Base-by-base conservation (phyloP, 2,888 invertebrate genomes). In the Drosophila tanythrix region DNA sequence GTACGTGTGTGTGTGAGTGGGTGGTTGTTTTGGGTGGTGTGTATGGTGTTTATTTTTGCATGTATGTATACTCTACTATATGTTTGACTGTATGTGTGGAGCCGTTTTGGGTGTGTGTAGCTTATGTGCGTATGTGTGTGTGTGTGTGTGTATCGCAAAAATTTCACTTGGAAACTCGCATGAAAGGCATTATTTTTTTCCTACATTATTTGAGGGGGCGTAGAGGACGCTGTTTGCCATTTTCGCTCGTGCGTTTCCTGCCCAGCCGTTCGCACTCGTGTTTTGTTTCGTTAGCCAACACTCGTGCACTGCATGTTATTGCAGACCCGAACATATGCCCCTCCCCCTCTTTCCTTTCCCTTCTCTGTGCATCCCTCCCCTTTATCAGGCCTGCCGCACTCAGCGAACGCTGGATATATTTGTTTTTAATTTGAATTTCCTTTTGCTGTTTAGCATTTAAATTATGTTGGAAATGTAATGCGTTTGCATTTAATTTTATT, bases 91-190 rank as follows among this genome's bases (percentile, higher is more conserved):
- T 70, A 68, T 73, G 73, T 67, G 40, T 50, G 62, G 52, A 58
- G 43, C 56, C 51, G 53, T 36, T 40, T 71, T 80, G 77, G 62
- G 74, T 76, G 79, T 80, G 73, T 81, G 64, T 65, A 67, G 55
- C 55, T 27, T 46, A 21, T 46, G 57, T 21, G 55, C 71, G 48
- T 27, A 48, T 70, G 70, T 81, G 73, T 62, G 62, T 70, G 71
- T 81, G 73, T 21, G 21, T 72, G 59, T 87, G 76, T 87, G 57
- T 79, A 74, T 80, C 68, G 74, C 75, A 79, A 64, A 86, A 88
- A 81, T 85, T 89, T 90, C 79, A 75, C 87, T 83, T 89, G 87
- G 90, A 88, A 89, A 89, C 89, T 85, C 88, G 75, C 76, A 82
- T 71, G 58, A 79, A 79, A 79, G 59, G 64, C 73, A 80, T 74